These are phyloP conservation scores for Drosophila kurseongensis DNA, from an alignment of 1,140 invertebrate species.

Conservation along the genomic window DNA sequence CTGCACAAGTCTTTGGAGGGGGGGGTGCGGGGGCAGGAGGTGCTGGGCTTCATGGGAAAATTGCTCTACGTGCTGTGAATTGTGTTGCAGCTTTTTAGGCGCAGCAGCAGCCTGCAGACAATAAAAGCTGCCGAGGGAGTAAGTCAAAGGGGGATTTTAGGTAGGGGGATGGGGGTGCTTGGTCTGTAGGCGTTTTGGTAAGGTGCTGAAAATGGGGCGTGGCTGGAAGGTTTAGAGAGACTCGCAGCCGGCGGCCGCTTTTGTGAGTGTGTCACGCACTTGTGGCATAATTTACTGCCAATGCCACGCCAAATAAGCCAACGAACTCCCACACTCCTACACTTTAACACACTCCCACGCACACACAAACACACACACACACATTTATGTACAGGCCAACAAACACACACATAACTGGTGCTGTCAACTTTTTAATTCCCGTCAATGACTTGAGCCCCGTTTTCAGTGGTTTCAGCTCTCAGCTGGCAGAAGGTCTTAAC, in stretches of 20 bases:
- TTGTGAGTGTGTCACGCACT: conserved; percentile 67
- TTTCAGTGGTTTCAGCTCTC: conserved; percentile 24
- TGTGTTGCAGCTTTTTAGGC: conserved; percentile 61
- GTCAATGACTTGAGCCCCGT: conserved; percentile 48
- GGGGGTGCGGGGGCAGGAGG: no score
- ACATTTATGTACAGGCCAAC: background rate
- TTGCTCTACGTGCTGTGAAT: conserved; percentile 63
- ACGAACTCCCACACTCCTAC: conserved; percentile 20
- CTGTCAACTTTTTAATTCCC: conserved; percentile 54
- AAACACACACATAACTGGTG: conserved; percentile 35
- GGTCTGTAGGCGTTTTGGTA: background rate
- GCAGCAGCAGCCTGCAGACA: conserved; percentile 45
- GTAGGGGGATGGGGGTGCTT: background rate
- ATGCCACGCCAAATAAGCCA: conserved; percentile 48
- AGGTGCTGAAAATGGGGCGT: background rate
- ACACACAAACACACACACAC: conserved; percentile 1
- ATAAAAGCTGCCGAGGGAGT: conserved; percentile 50
- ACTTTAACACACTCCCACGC: background rate
- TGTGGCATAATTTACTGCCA: conserved; percentile 72
- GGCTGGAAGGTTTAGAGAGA: conserved; percentile 6
- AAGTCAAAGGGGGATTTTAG: background rate
- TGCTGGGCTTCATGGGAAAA: conserved; percentile 47
- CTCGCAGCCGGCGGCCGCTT: conserved; percentile 10
- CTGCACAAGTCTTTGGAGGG: conserved; percentile 16
- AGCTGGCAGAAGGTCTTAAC: conserved; percentile 22